These are phyloP conservation scores for Rhamnusium bicolor DNA, from an alignment of 2,888 invertebrate genomes.

Conservation along the genomic window DNA sequence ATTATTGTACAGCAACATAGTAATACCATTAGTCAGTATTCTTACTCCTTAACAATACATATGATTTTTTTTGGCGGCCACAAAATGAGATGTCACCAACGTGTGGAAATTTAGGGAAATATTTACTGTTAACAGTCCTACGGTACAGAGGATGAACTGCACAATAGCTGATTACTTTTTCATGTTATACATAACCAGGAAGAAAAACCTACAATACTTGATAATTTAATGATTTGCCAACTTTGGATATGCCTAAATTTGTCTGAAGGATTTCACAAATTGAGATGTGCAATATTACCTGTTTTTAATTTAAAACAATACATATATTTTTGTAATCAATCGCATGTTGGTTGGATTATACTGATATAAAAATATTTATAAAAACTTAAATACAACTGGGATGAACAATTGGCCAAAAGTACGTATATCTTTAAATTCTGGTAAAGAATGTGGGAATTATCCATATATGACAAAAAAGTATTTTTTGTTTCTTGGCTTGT, in stretches of 20 bases:
- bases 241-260: not conserved
- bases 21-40: conserved; percentile 68
- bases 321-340: too few species aligned
- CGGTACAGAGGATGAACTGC: conserved; percentile 12
- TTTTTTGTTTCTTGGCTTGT: too few species aligned
- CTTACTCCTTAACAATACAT: conserved; percentile 44
- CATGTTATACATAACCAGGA: conserved; percentile 1
- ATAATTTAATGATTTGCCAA: conserved; percentile 24
- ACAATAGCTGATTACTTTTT: conserved; percentile 6
- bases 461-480: too few species aligned
- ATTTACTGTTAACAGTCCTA: not conserved
- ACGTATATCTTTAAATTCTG: too few species aligned
- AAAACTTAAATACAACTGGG: too few species aligned
- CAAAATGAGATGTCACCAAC: conserved; percentile 62
- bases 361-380: too few species aligned
- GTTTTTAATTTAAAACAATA: not conserved
- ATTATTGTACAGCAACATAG: conserved; percentile 69
- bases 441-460: too few species aligned
- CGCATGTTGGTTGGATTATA: too few species aligned
- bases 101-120: conserved; percentile 31
- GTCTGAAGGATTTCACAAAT: conserved; percentile 14
- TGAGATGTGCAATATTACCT: conserved; percentile 7
- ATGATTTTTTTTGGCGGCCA: conserved; percentile 53
- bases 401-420: too few species aligned
- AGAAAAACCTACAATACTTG: conserved; percentile 37